A percentile compares a stretch with the other conserved stretches of the same genome.
Evolutionary conservation across 2,797 vertebrate species (phyloP).

Genomic region (Pseudotriccus pelzelni): DNA sequence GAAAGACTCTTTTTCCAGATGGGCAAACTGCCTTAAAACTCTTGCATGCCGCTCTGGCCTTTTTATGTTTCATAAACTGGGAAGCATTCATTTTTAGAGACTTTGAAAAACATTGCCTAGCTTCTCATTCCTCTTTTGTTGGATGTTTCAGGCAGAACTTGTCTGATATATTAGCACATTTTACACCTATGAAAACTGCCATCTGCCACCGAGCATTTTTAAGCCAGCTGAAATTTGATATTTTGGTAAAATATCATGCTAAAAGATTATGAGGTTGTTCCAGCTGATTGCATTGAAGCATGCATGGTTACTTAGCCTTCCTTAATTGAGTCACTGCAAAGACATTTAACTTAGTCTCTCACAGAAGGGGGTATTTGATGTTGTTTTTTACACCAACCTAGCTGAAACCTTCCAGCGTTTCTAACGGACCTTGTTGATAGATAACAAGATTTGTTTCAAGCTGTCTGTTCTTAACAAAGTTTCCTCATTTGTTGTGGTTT

Average conservation of each 20-base stretch:
- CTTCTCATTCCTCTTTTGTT: not conserved
- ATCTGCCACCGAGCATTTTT: not conserved
- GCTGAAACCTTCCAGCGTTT: conserved; percentile 28
- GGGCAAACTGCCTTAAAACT: not conserved
- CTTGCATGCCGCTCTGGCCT: not conserved
- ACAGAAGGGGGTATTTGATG: not conserved
- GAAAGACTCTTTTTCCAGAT: not conserved
- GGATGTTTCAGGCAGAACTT: not conserved
- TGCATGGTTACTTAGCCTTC: not conserved
- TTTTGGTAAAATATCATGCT: not conserved
- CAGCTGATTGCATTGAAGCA: not conserved
- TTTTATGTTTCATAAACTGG: not conserved
- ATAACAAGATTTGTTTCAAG: conserved; percentile 11
- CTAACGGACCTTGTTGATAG: conserved; percentile 9
- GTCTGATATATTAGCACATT: not conserved
- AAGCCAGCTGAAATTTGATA: not conserved
- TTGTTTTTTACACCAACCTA: conserved; percentile 31
- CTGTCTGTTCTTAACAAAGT: conserved; percentile 10
- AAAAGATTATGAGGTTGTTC: conserved; percentile 1
- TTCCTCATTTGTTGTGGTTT: not conserved
- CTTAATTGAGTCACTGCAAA: conserved; percentile 15
- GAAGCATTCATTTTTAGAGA: not conserved
- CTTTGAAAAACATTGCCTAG: not conserved
- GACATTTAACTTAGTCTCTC: conserved; percentile 4
- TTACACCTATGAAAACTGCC: not conserved